phyloP scores from a whole-genome alignment of 2,797 vertebrate genomes.

The Chaetophractus vellerosus region DNA sequence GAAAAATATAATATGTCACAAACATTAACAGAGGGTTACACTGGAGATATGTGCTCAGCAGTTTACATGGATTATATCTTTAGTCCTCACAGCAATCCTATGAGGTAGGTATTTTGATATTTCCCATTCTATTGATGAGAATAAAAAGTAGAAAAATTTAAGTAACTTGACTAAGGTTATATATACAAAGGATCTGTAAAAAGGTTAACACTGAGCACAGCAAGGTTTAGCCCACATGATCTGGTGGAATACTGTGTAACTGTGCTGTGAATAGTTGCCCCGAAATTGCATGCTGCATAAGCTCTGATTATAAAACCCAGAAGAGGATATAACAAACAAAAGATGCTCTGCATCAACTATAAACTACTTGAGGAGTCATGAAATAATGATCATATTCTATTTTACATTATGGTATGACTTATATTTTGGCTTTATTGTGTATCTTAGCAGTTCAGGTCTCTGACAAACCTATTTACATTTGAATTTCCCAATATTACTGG shows the following conservation, averaged over 20 bases:
- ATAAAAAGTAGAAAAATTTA: not conserved
- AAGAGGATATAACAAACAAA: not conserved
- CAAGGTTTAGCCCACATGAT: not conserved
- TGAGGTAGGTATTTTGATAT: not conserved
- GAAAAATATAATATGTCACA: not conserved
- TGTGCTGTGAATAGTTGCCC: not conserved
- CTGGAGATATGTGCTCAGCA: not conserved
- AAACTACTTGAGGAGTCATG: not conserved
- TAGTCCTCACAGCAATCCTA: not conserved
- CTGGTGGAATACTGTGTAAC: not conserved
- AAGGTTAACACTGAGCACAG: not conserved
- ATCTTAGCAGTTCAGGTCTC: not conserved
- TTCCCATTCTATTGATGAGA: not conserved
- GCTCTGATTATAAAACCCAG: not conserved
- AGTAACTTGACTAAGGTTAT: not conserved
- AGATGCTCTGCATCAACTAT: not conserved
- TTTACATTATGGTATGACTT: not conserved
- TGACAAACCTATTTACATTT: not conserved
- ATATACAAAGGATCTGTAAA: not conserved
- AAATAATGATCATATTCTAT: not conserved
- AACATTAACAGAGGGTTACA: not conserved
- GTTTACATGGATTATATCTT: not conserved
- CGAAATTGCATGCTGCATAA: not conserved
- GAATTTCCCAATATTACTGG: not conserved
- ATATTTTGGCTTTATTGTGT: slow-evolving; percentile 16